phyloP scores from a whole-genome alignment of 2,797 vertebrate genomes.

The Pipistrellus nathusii region DNA sequence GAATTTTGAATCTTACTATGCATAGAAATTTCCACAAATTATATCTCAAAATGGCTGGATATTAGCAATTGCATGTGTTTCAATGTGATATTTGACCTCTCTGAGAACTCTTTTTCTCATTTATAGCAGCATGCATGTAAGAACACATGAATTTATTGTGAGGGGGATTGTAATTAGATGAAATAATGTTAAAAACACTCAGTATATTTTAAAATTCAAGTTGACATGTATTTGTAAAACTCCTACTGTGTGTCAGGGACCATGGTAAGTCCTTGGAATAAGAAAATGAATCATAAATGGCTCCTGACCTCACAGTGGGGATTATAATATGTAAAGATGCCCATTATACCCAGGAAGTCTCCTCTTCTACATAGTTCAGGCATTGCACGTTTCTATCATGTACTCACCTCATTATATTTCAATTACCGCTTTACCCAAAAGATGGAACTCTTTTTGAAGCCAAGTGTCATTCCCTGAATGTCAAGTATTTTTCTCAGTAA shows the following conservation, averaged over 20 bases:
- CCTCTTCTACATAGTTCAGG: not conserved
- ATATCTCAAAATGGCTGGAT: not conserved
- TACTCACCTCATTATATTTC: not conserved
- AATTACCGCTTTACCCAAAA: constrained; percentile 24
- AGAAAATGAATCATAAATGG: constrained; percentile 17
- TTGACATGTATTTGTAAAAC: constrained; percentile 39
- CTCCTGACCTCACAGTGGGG: not conserved
- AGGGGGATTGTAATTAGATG: not conserved
- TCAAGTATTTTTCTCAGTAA: constrained; percentile 47
- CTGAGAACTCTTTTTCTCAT: not conserved
- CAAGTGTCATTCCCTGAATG: constrained; percentile 10
- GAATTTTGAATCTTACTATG: constrained; percentile 39
- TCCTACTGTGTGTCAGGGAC: not conserved
- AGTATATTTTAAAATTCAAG: not conserved
- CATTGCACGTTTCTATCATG: not conserved
- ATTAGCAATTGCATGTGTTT: not conserved
- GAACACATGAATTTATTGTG: not conserved
- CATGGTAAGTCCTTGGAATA: not conserved
- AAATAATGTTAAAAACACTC: not conserved
- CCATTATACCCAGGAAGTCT: not conserved
- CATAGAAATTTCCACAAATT: not conserved
- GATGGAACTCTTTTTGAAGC: not conserved
- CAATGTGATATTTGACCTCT: not conserved
- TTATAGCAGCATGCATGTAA: not conserved
- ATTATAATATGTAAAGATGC: not conserved